These are phyloP conservation scores for Hycleus cichorii DNA, from an alignment of 1,140 invertebrate species.

Conservation along the genomic window DNA sequence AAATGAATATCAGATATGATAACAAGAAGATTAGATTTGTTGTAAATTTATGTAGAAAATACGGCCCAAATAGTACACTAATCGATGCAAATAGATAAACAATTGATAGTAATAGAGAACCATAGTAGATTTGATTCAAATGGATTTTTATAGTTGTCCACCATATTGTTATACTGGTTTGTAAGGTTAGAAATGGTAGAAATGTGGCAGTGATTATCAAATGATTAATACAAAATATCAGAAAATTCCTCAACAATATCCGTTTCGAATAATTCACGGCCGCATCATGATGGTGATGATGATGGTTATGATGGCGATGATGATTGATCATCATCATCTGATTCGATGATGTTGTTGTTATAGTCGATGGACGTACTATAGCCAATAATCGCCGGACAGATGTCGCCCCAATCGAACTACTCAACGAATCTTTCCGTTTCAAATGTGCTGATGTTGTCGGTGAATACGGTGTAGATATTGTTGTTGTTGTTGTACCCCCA, in stretches of 20 bases:
- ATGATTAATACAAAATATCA: constrained; percentile 50
- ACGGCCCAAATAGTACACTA: constrained; percentile 47
- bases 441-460: constrained; percentile 48
- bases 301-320: too few relatives aligned
- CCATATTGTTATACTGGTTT: constrained; percentile 47
- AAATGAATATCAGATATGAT: constrained; percentile 43
- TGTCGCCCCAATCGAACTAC: constrained; percentile 59
- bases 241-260: constrained; percentile 46
- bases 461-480: constrained; percentile 45
- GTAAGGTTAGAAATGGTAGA: constrained; percentile 54
- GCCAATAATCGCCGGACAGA: constrained; percentile 56
- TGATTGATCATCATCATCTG: constrained; percentile 27
- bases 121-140: constrained; percentile 42
- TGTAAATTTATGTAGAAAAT: constrained; percentile 48
- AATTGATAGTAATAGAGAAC: constrained; percentile 47
- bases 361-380: constrained; percentile 37
- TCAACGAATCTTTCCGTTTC: constrained; percentile 52
- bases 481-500: constrained; percentile 27
- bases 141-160: constrained; percentile 15
- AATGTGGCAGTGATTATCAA: constrained; percentile 55
- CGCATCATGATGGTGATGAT: too few relatives aligned
- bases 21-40: constrained; percentile 46
- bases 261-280: constrained; percentile 23
- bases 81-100: constrained; percentile 48
- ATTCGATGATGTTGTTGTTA: constrained; percentile 34